Percentiles rank a stretch among this genome's conserved stretches.
Conservation (phyloP, 2,888 invertebrate genomes). For the Caenorhabditis sp. region DNA sequence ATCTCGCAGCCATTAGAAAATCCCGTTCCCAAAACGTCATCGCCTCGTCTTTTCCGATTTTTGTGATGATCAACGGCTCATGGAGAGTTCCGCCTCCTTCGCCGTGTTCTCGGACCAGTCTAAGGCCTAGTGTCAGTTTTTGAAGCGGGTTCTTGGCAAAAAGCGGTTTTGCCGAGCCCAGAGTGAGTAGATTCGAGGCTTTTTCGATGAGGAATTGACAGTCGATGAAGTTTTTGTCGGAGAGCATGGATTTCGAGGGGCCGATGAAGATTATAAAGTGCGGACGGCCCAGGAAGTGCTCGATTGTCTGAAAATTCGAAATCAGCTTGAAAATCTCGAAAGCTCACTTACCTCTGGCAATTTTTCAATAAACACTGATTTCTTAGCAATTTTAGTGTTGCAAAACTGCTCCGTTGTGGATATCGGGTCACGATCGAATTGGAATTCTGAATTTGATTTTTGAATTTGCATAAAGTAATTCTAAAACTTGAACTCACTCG, state of each 20-base stretch:
- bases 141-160: slow-evolving; percentile 37
- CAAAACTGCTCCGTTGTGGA: slow-evolving; percentile 37
- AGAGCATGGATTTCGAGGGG: not conserved
- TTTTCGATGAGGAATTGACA: slow-evolving; percentile 43
- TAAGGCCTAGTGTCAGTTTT: slow-evolving; percentile 32
- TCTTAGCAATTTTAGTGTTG: slow-evolving; percentile 20
- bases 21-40: slow-evolving; percentile 51
- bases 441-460: too few species aligned
- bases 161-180: slow-evolving; percentile 45
- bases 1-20: slow-evolving; percentile 53
- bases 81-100: not conserved
- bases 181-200: slow-evolving; percentile 26
- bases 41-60: slow-evolving; percentile 43
- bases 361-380: not conserved
- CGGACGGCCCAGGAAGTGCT: slow-evolving; percentile 45
- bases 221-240: slow-evolving; percentile 45
- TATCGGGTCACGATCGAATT: slow-evolving; percentile 52
- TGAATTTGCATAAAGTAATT: too few species aligned
- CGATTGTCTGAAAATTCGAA: slow-evolving; percentile 28
- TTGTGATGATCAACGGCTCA: slow-evolving; percentile 18
- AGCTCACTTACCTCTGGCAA: slow-evolving; percentile 25
- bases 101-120: slow-evolving; percentile 21
- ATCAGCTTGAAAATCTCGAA: not conserved
- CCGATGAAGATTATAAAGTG: slow-evolving; percentile 47
- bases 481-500: slow-evolving; percentile 32